Conservation (phyloP, 2,113 vertebrate genomes). For the Colaptes auratus region DNA sequence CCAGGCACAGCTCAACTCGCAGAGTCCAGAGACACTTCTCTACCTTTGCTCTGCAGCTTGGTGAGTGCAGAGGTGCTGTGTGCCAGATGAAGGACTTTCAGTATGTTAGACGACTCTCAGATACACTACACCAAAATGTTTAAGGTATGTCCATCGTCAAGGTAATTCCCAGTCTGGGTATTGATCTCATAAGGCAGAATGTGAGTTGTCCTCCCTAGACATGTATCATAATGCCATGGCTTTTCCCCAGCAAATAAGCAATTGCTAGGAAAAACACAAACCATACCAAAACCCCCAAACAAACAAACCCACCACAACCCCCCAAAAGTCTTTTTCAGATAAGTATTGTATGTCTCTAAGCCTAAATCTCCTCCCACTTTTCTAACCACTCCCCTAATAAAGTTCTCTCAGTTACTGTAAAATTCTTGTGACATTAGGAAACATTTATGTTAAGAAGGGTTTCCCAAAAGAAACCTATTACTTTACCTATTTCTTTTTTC, state of each 20-base stretch:
- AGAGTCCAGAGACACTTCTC: fast-evolving
- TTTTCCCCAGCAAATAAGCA: background rate
- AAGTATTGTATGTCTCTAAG: background rate
- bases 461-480: background rate
- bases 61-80: fast-evolving
- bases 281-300: too few relatives aligned
- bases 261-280: background rate
- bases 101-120: background rate
- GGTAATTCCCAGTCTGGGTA: background rate
- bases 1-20: background rate
- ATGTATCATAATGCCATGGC: background rate
- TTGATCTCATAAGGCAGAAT: fast-evolving
- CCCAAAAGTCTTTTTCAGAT: background rate
- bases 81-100: background rate
- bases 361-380: background rate
- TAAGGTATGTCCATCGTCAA: fast-evolving
- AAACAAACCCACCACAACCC: too few relatives aligned
- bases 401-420: background rate
- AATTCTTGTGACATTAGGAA: background rate
- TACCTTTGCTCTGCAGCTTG: fast-evolving
- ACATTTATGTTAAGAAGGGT: background rate
- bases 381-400: background rate
- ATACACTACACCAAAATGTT: background rate
- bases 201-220: background rate
- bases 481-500: background rate